These are phyloP conservation scores for Diglossa cyanea DNA, from an alignment of 2,797 vertebrate genomes.

Conservation along the genomic window DNA sequence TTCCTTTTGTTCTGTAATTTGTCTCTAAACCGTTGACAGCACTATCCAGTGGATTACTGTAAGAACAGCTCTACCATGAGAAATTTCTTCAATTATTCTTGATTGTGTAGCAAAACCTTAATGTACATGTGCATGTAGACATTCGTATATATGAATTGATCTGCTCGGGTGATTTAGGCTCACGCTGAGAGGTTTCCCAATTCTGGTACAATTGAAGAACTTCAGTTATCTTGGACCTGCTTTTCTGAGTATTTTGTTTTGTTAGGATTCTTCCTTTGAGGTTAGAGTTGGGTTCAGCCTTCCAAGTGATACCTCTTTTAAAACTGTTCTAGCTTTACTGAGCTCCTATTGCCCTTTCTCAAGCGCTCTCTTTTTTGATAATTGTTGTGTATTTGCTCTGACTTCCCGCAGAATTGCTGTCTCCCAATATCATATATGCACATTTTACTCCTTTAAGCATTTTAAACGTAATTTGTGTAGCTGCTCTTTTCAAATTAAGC, in stretches of 20 bases:
- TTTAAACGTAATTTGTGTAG: not conserved
- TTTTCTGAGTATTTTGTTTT: not conserved
- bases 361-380: not conserved
- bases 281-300: not conserved
- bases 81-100: not conserved
- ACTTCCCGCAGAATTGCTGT: not conserved
- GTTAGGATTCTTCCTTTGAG: not conserved
- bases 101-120: not conserved
- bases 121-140: too few relatives aligned
- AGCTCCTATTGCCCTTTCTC: not conserved
- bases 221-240: not conserved
- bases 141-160: too few relatives aligned
- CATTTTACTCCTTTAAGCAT: not conserved
- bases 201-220: not conserved
- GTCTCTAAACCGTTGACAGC: not conserved
- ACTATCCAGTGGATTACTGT: not conserved
- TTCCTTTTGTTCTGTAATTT: not conserved
- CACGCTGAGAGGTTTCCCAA: not conserved
- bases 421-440: not conserved
- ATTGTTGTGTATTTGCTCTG: not conserved
- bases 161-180: not conserved
- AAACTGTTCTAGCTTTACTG: not conserved
- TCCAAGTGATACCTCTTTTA: not conserved
- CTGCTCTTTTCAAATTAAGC: not conserved
- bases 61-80: not conserved